Base-by-base conservation (phyloP, 1,140 invertebrate species). In the Aphis gossypii region DNA sequence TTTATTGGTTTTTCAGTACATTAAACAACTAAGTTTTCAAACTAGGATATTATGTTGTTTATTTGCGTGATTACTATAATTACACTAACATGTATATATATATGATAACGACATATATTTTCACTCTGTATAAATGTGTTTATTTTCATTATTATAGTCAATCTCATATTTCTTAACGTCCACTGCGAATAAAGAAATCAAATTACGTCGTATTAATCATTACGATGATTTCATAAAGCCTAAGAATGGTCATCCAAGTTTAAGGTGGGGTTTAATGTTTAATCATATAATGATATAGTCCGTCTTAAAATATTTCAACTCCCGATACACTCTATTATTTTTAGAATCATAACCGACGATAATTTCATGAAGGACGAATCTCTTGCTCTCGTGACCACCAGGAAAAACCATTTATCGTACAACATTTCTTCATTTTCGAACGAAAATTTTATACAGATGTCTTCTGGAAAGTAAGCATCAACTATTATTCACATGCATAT, bases 171-270 rank as follows among this genome's bases (percentile, higher is more conserved):
- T 92, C 7, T 18, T 92, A 38, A 83, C 90, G 14, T n/a, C 60
- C 30, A 48, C 30, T 35, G 20, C 6, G 8, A 83, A 48, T 23
- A 25, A 92, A 35, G 46, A 83, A 38, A 21, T 25, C 0, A 30
- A 83, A 0, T 92, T 92, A 83, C 60, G 48, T 4, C 90, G 90
- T 35, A 38, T 92, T 2, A 21, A 83, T 83, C 44, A 51, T 51
- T 83, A 83, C 90, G 90, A 92, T 11, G n/a, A 92, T 23, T 83
- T 92, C 7, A 48, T 20, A 48, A 92, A 92, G n/a, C n/a, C 90
- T 25, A 92, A 92, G 83, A 76, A 92, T 46, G 90, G 90, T 3
- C n/a, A 92, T 51, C 76, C 90, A 3, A 92, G 14, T 35, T 30
- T 92, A 23, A 82, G 90, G 90, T 92, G 21, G 4, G 35, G 11